Conservation (phyloP, 2,797 vertebrate species). For the Lepus townsendii region DNA sequence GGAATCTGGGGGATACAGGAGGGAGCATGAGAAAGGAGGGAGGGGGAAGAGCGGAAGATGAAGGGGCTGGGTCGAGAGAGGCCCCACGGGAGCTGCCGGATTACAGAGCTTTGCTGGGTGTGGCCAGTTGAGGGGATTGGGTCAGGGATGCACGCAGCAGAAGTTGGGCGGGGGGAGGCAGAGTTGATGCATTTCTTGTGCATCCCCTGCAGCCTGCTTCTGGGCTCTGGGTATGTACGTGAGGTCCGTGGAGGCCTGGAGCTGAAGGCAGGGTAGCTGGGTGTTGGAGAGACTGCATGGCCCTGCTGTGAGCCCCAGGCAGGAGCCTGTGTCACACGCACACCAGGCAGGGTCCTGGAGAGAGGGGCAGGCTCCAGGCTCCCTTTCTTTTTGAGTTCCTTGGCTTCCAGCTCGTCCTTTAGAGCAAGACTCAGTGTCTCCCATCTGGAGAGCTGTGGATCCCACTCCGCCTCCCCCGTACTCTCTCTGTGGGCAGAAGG, state of each 20-base stretch:
- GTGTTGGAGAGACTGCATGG: neutral
- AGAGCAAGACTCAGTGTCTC: neutral
- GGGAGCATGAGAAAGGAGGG: neutral
- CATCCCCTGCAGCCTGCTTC: neutral
- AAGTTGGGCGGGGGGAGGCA: neutral
- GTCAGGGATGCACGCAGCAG: neutral
- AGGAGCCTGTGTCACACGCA: neutral
- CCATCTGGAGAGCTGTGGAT: neutral
- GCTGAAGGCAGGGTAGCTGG: neutral
- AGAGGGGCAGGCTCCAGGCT: neutral
- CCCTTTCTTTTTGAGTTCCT: too few species aligned
- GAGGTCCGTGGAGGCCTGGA: neutral
- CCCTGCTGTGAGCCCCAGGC: neutral
- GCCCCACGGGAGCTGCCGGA: neutral
- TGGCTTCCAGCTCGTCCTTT: neutral
- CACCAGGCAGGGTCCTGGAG: neutral
- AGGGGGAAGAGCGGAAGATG: accelerated
- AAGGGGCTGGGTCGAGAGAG: neutral
- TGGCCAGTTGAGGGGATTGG: too few species aligned
- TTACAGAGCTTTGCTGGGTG: neutral
- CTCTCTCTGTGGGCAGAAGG: neutral
- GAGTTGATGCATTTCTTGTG: accelerated
- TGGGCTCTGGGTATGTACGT: neutral
- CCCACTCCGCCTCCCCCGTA: accelerated
- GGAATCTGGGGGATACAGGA: neutral